Conservation (phyloP, 2,888 invertebrate species). For the Epistrophe grossulariae region DNA sequence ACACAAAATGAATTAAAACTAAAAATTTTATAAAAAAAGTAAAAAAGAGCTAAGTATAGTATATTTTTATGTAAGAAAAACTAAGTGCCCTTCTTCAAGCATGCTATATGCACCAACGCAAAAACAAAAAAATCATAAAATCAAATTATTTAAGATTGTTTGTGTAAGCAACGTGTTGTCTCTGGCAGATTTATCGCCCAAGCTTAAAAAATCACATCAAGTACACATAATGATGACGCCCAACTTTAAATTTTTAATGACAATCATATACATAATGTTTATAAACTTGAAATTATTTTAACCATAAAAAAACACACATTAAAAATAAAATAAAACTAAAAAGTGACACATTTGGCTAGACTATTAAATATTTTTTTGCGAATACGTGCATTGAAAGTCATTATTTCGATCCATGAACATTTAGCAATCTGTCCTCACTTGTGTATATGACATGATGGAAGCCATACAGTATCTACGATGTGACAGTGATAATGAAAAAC, state of each 20-base stretch:
- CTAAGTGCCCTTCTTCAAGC: not conserved
- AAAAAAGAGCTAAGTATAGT: not conserved
- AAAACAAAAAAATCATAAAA: not conserved
- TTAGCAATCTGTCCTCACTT: slow-evolving; percentile 6
- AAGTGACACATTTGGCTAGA: slow-evolving; percentile 10
- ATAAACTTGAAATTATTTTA: slow-evolving; percentile 17
- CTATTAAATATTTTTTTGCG: not conserved
- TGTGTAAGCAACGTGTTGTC: not conserved
- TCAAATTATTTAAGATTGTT: not conserved
- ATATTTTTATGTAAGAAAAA: not conserved
- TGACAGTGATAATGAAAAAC: not conserved
- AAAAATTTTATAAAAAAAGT: not conserved
- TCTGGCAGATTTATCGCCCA: not conserved
- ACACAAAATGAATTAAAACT: not conserved
- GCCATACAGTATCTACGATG: not conserved
- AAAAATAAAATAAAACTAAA: slow-evolving; percentile 12
- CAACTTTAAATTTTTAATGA: slow-evolving; percentile 10
- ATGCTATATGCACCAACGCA: slow-evolving; percentile 11
- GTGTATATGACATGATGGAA: not conserved
- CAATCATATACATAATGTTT: slow-evolving; percentile 32
- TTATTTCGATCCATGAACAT: not conserved
- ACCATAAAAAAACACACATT: not conserved
- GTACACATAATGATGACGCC: slow-evolving; percentile 11
- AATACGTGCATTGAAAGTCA: slow-evolving; percentile 12
- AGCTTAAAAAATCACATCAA: not conserved